These are phyloP conservation scores for Trilocha varians DNA, from an alignment of 2,888 invertebrate genomes.

Conservation along the genomic window DNA sequence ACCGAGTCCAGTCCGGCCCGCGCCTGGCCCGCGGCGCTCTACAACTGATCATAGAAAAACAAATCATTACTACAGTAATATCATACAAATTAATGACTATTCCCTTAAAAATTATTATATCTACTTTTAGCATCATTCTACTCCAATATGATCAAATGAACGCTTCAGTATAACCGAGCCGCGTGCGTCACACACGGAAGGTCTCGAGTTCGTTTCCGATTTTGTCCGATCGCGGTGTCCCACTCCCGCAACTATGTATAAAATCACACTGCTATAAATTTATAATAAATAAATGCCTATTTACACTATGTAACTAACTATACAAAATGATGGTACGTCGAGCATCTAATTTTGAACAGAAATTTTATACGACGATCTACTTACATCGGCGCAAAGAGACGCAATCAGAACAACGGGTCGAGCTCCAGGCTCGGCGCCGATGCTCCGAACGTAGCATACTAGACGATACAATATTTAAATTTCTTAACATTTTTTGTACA, in stretches of 20 bases:
- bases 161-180: conserved; percentile 49
- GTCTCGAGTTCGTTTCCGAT: conserved; percentile 56
- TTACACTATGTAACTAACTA: conserved; percentile 73
- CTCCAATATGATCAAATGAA: conserved; percentile 63
- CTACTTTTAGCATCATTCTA: conserved; percentile 70
- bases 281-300: conserved; percentile 75
- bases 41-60: conserved; percentile 64
- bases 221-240: conserved; percentile 51
- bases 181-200: conserved; percentile 51
- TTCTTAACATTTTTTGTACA: conserved; percentile 64
- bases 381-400: no score
- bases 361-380: conserved; percentile 61
- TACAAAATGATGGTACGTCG: conserved; percentile 71
- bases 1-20: no score
- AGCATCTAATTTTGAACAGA: conserved; percentile 64
- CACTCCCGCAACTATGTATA: conserved; percentile 68
- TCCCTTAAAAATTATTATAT: conserved; percentile 72
- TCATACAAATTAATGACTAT: conserved; percentile 75
- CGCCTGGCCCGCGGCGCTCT: conserved; percentile 29
- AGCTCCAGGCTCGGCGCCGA: conserved; percentile 13
- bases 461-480: conserved; percentile 52
- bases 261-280: conserved; percentile 70
- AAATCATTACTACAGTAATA: conserved; percentile 71
- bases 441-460: conserved; percentile 33
- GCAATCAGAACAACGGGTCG: conserved; percentile 34